Evolutionary conservation across 2,113 vertebrate species (phyloP).

Genomic region (Pungitius pungitius): DNA sequence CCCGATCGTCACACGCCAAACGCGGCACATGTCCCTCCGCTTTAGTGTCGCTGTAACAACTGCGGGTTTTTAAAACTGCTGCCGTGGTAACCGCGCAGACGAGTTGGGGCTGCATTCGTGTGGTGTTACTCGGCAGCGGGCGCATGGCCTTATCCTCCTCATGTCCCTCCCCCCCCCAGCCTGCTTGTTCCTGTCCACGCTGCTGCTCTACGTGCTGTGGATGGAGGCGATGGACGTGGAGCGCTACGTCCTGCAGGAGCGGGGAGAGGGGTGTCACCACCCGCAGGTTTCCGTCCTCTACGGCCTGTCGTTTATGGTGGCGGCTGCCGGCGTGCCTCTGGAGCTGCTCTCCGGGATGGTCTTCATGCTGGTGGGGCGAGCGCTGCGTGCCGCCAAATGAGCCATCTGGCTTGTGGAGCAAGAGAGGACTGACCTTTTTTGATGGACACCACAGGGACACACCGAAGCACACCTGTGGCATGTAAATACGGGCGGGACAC

Average conservation of each 20-base stretch:
- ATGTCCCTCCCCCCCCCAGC: constrained; percentile 68
- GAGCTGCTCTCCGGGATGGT: constrained; percentile 83
- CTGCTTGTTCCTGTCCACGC: constrained; percentile 79
- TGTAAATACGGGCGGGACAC: constrained; percentile 27
- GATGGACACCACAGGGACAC: constrained; percentile 28
- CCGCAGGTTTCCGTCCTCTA: constrained; percentile 79
- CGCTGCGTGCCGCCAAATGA: constrained; percentile 69
- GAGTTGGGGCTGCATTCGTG: constrained; percentile 39
- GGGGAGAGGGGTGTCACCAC: constrained; percentile 72
- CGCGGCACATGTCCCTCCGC: constrained; percentile 47
- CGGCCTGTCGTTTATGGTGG: constrained; percentile 88
- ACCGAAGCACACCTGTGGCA: constrained; percentile 24
- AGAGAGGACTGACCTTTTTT: constrained; percentile 44
- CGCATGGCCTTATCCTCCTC: not conserved
- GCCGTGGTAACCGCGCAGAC: constrained; percentile 34
- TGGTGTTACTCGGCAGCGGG: constrained; percentile 17
- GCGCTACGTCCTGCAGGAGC: constrained; percentile 86
- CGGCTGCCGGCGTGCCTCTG: constrained; percentile 82
- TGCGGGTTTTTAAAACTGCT: constrained; percentile 55
- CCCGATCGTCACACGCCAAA: constrained; percentile 54
- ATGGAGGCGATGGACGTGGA: constrained; percentile 87
- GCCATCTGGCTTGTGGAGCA: not conserved
- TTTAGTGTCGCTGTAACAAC: constrained; percentile 40
- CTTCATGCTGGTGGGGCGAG: constrained; percentile 83
- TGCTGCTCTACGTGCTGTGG: constrained; percentile 88